Evolutionary conservation across 2,797 vertebrate genomes (phyloP), one percentile per base, ranked within the genome.

Genomic region (Parauchenoglanis ngamensis): DNA sequence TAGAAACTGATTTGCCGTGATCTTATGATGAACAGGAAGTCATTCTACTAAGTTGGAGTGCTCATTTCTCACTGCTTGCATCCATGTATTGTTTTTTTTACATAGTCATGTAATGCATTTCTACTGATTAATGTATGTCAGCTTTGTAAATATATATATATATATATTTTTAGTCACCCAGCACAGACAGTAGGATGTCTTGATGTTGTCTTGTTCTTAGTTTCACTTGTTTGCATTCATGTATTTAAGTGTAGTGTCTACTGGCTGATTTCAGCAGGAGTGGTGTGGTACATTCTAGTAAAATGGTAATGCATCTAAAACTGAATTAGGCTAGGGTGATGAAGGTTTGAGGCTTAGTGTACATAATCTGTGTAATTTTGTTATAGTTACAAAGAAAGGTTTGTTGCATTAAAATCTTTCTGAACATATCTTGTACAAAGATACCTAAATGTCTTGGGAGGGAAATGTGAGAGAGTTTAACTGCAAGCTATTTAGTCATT

Each of bases 341-440:
- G 40, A 56, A 65, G 89, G 91, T n/a, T 88, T 89, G 44, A 85
- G 84, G 83, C 78, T 85, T 83, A 75, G 68, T 96, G 95, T 96
- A 96, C 93, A 96, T 96, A 96, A 89, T 90, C 93, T 92, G 92
- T 95, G 94, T 95, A 93, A 94, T 94, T 94, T 94, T 94, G 92
- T 92, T 95, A 95, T 94, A 94, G 92, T 93, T 65, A 87, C 59
- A 86, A 89, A 91, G 93, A 87, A 91, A 92, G 89, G 93, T 87
- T 94, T 86, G 77, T 89, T 94, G 87, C 87, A 87, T 89, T 86
- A 88, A 91, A 92, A 93, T 92, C 89, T 95, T 96, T 96, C 93
- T 92, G 93, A 95, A 95, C 92, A 94, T 93, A 92, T 92, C 93
- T 92, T 96, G 95, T 96, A 96, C 90, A 96, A 95, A 93, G 94